These are phyloP conservation scores for Pseudomyrmex pallidus DNA, from an alignment of 1,140 invertebrate genomes.

Conservation along the genomic window DNA sequence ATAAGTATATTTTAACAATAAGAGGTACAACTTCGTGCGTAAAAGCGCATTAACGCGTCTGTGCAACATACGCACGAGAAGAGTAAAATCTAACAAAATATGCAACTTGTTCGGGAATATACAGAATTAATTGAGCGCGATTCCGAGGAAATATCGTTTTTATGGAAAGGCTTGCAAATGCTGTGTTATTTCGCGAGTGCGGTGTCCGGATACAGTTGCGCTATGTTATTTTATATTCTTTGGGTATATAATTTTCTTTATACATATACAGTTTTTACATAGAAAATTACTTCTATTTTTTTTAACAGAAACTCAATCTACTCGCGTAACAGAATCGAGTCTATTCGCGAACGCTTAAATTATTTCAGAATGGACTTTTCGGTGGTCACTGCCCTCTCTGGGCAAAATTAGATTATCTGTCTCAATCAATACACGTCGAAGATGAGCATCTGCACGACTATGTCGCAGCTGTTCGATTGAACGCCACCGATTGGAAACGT, in stretches of 20 bases:
- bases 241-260: slow-evolving; percentile 68
- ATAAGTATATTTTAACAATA: too few species aligned
- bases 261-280: background rate
- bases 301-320: too few species aligned
- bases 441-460: background rate
- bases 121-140: slow-evolving; percentile 70
- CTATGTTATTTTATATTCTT: slow-evolving; percentile 73
- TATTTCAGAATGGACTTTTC: slow-evolving; percentile 67
- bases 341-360: too few species aligned
- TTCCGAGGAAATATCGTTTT: slow-evolving; percentile 68
- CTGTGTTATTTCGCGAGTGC: slow-evolving; percentile 64
- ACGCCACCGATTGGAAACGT: slow-evolving; percentile 43
- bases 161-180: slow-evolving; percentile 72
- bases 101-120: slow-evolving; percentile 71
- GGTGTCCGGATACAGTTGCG: slow-evolving; percentile 67
- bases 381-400: slow-evolving; percentile 74
- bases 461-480: background rate
- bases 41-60: too few species aligned
- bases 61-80: background rate
- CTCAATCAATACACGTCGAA: background rate
- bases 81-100: background rate
- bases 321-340: too few species aligned
- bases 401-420: slow-evolving; percentile 55
- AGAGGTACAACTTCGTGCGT: too few species aligned
- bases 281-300: too few species aligned